Base-by-base conservation (phyloP, 2,888 invertebrate species). In the Drosophila robusta region DNA sequence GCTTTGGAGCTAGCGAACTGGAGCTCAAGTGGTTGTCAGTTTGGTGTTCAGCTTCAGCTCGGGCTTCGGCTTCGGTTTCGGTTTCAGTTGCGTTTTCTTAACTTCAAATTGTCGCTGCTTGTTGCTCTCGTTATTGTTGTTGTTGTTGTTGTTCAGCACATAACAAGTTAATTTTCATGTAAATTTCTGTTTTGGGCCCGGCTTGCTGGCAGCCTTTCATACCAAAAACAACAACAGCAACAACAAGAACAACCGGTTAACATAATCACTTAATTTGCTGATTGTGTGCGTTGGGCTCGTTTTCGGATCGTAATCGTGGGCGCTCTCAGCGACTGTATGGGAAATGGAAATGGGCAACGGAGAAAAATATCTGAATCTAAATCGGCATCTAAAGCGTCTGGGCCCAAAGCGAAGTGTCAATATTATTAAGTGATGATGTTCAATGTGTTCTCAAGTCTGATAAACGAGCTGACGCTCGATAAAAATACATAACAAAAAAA, bases 101-200 rank as follows among this genome's bases (percentile, higher is more conserved):
- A 49, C 44, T 66, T 70, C 29, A 65, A 78, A 75, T 69, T 78
- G 70, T 75, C 67, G 73, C 56, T 64, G 52, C 41, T 42, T 58
- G 68, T 46, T 61, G 56, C 61, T 67, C 51, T 64, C 49, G 50
- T 60, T 56, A 58, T 46, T 68, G 51, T 44, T 55, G 29, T 38
- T 64, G 46, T 32, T 70, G 55, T 32, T 50, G 51, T 49, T 57
- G 54, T 51, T 57, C 55, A 67, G 50, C 78, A 65, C 63, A 83
- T 81, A 87, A 88, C 87, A 88, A 87, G 84, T 86, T 86, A 88
- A 87, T 87, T 87, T 87, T 81, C 72, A 88, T 87, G 87, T 87
- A 87, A 86, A 87, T 86, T 88, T 78, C 56, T 72, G 66, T 76
- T 77, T 83, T 67, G 72, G 79, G 76, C 66, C 71, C 74, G 77